Evolutionary conservation across 2,113 vertebrate genomes (phyloP).

Genomic region (Heloderma charlesbogerti): DNA sequence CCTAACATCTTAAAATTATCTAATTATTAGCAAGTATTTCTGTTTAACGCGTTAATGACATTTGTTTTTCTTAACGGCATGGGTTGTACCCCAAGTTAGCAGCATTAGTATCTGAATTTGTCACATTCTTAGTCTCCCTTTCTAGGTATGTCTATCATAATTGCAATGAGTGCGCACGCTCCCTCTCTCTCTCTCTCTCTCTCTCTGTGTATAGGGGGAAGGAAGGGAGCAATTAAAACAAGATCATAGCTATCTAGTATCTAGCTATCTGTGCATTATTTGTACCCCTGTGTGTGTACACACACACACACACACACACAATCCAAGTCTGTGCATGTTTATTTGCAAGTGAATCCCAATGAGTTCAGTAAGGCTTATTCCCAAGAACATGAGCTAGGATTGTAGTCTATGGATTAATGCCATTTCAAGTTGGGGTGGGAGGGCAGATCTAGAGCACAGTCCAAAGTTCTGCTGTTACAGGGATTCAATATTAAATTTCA

Average conservation of each 20-base stretch:
- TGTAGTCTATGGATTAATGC: neutral
- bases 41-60: constrained; percentile 92
- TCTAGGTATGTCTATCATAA: constrained; percentile 42
- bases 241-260: neutral
- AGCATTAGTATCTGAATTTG: constrained; percentile 47
- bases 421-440: neutral
- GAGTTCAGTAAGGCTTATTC: neutral
- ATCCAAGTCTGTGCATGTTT: neutral
- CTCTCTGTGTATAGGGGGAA: neutral
- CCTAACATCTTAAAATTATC: constrained; percentile 90
- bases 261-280: neutral
- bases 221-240: neutral
- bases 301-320: too few species aligned
- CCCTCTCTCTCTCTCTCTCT: too few species aligned
- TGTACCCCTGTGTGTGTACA: neutral
- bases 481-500: neutral
- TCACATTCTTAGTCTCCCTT: constrained; percentile 49
- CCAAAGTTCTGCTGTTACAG: neutral
- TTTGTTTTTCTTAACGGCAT: constrained; percentile 68
- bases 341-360: neutral
- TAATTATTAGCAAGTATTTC: constrained; percentile 83
- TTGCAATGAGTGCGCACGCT: neutral
- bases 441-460: neutral
- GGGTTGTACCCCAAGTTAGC: constrained; percentile 54
- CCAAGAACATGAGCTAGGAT: neutral